Evolutionary conservation across 64 coral and sea anemone genomes (phyloP).

Genomic region (Hydrozoanthus tunicans): DNA sequence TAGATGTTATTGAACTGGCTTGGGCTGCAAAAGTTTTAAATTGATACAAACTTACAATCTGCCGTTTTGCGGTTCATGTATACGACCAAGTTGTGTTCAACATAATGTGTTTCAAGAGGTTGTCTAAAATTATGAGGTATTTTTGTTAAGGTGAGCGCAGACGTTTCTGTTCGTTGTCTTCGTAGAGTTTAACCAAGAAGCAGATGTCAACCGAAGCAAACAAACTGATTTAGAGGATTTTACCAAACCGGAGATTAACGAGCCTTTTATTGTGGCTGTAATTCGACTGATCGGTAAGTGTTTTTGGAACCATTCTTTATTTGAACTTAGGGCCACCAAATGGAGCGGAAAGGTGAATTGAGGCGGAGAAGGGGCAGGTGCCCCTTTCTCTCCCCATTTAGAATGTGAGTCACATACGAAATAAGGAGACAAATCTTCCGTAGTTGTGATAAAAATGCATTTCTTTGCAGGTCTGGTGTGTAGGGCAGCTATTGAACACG

Average conservation of each 20-base stretch:
- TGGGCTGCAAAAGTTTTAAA: too few relatives aligned
- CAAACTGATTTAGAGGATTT: conserved; percentile 1
- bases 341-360: too few relatives aligned
- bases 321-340: background rate
- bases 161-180: background rate
- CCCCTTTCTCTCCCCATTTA: too few relatives aligned
- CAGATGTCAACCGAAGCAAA: background rate
- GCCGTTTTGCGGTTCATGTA: too few relatives aligned
- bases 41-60: too few relatives aligned
- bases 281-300: conserved; percentile 59
- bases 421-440: too few relatives aligned
- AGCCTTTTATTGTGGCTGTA: conserved; percentile 42
- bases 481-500: conserved; percentile 37
- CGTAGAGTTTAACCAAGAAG: conserved; percentile 4
- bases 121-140: background rate
- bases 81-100: too few relatives aligned
- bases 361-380: too few relatives aligned
- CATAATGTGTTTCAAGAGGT: too few relatives aligned
- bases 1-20: too few relatives aligned
- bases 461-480: conserved; percentile 25
- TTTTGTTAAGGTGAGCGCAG: background rate
- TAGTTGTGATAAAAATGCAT: background rate
- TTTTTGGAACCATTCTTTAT: background rate
- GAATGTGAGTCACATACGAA: too few relatives aligned
- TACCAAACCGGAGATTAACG: background rate